Percentiles rank a stretch among this genome's conserved stretches.
Conservation (phyloP, 2,888 invertebrate genomes). For the Pharmacophagus antenor region DNA sequence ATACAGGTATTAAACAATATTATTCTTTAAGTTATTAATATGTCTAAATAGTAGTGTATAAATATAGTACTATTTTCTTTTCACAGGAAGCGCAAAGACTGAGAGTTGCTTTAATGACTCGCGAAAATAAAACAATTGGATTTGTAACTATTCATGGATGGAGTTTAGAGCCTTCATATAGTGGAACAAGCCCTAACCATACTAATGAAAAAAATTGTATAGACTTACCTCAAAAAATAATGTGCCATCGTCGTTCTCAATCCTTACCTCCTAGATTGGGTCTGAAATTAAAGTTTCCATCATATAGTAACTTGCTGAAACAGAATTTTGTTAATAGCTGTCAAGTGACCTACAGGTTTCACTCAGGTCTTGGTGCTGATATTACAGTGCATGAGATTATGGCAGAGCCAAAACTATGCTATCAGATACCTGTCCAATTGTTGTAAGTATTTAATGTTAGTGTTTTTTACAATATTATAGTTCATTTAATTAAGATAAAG, state of each 20-base stretch:
- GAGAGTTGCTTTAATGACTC: constrained; percentile 80
- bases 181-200: constrained; percentile 86
- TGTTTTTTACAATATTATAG: not conserved
- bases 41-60: not conserved
- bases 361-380: constrained; percentile 94
- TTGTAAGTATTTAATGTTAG: constrained; percentile 82
- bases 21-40: not conserved
- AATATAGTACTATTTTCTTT: not conserved
- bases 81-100: constrained; percentile 76
- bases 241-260: constrained; percentile 85
- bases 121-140: constrained; percentile 87
- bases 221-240: constrained; percentile 62
- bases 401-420: constrained; percentile 93
- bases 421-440: constrained; percentile 91
- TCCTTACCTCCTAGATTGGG: constrained; percentile 91
- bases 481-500: not conserved
- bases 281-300: constrained; percentile 89
- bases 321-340: constrained; percentile 88
- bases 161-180: constrained; percentile 89
- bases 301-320: constrained; percentile 86
- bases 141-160: constrained; percentile 93
- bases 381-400: constrained; percentile 96
- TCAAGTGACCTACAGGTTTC: constrained; percentile 90
- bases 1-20: constrained; percentile 80
- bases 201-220: constrained; percentile 69